These are phyloP conservation scores for Pardalotus punctatus DNA, from an alignment of 2,113 vertebrate species.

Conservation along the genomic window DNA sequence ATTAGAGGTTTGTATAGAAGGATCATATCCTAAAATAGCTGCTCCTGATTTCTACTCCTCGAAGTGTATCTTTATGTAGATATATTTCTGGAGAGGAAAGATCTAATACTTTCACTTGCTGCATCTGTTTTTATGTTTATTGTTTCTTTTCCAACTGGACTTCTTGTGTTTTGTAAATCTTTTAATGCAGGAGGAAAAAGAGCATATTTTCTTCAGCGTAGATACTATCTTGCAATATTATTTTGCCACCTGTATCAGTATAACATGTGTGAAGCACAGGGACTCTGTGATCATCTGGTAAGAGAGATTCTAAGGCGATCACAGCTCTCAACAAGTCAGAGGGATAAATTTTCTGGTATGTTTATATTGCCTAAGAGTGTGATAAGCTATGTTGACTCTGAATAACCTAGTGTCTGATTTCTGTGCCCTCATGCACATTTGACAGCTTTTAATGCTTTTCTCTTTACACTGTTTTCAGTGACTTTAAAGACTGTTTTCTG, in stretches of 20 bases:
- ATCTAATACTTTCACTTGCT: neutral
- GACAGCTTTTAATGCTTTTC: neutral
- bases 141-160: neutral
- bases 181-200: slow-evolving; percentile 74
- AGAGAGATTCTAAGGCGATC: slow-evolving; percentile 73
- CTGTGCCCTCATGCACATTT: neutral
- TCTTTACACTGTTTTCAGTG: neutral
- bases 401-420: neutral
- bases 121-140: neutral
- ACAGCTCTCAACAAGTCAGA: slow-evolving; percentile 36
- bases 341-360: slow-evolving; percentile 66
- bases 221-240: slow-evolving; percentile 87
- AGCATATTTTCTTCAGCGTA: slow-evolving; percentile 78
- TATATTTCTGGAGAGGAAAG: neutral
- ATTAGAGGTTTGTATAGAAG: rapidly evolving
- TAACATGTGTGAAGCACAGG: slow-evolving; percentile 86
- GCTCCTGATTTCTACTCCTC: neutral
- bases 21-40: neutral
- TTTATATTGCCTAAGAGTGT: neutral
- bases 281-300: slow-evolving; percentile 88
- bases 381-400: neutral
- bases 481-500: neutral
- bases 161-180: neutral
- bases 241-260: slow-evolving; percentile 88
- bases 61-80: neutral